These are phyloP conservation scores for Gallinago solitaria DNA, from an alignment of 2,797 vertebrate genomes.

Conservation along the genomic window DNA sequence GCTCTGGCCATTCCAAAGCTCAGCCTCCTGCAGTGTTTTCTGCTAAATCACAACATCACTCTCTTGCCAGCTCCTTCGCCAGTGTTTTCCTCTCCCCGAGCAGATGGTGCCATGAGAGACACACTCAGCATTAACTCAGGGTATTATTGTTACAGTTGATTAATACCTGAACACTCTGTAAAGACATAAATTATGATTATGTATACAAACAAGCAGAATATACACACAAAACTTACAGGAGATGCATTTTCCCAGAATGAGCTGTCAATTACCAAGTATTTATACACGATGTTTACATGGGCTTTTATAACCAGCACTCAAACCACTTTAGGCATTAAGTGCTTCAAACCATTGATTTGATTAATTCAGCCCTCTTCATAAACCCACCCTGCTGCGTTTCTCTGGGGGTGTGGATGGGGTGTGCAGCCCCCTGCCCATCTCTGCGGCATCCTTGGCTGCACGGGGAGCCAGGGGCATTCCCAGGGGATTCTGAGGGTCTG, in stretches of 20 bases:
- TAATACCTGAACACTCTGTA: constrained; percentile 9
- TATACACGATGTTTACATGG: constrained; percentile 6
- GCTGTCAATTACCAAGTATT: background rate
- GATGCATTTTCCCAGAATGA: background rate
- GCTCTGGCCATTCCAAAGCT: background rate
- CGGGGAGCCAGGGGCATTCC: background rate
- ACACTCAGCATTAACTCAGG: background rate
- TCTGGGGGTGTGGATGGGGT: background rate
- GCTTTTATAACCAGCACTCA: constrained; percentile 8
- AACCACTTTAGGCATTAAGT: constrained; percentile 27
- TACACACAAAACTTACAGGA: background rate
- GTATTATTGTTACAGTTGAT: background rate
- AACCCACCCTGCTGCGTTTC: background rate
- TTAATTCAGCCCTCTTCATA: background rate
- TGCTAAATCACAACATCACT: background rate
- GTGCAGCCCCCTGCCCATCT: background rate
- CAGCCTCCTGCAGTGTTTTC: background rate
- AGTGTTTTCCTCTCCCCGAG: background rate
- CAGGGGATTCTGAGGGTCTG: background rate
- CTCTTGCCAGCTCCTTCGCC: background rate
- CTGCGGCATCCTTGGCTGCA: background rate
- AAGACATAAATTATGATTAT: background rate
- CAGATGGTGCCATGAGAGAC: background rate
- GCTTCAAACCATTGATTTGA: constrained; percentile 8
- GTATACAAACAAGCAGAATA: background rate